Evolutionary conservation across 2,113 vertebrate species (phyloP).

Genomic region (Trochalopteron elliotii): DNA sequence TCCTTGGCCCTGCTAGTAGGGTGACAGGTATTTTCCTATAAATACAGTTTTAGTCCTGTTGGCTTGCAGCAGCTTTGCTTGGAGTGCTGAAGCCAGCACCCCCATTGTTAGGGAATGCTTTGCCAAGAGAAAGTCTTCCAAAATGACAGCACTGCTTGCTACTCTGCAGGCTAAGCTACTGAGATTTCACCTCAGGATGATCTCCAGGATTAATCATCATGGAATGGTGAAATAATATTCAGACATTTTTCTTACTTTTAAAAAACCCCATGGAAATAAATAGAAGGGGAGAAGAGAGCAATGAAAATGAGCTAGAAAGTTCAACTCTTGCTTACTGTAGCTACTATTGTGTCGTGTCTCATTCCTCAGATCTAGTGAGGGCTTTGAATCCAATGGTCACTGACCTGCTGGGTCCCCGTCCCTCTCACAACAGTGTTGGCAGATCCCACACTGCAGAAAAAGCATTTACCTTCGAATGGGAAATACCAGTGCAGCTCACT

Average conservation of each 20-base stretch:
- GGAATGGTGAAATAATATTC: background rate
- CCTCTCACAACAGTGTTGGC: fast-evolving
- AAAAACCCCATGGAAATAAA: background rate
- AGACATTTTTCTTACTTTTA: background rate
- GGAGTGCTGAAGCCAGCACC: background rate
- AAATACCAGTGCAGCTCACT: fast-evolving
- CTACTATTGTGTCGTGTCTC: background rate
- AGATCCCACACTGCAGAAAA: background rate
- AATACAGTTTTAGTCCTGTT: background rate
- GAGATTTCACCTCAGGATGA: background rate
- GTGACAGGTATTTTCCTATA: background rate
- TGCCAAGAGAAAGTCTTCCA: background rate
- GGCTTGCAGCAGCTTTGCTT: background rate
- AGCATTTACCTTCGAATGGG: background rate
- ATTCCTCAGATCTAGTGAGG: background rate
- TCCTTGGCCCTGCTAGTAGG: background rate
- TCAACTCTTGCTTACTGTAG: background rate
- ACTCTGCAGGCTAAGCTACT: background rate
- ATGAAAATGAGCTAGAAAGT: background rate
- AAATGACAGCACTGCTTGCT: background rate
- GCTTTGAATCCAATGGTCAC: background rate
- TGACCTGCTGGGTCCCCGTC: fast-evolving
- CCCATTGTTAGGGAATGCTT: background rate
- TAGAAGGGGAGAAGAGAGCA: background rate
- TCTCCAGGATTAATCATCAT: background rate